Base-by-base conservation (phyloP, 2,797 vertebrate genomes). In the Melopsittacus undulatus region DNA sequence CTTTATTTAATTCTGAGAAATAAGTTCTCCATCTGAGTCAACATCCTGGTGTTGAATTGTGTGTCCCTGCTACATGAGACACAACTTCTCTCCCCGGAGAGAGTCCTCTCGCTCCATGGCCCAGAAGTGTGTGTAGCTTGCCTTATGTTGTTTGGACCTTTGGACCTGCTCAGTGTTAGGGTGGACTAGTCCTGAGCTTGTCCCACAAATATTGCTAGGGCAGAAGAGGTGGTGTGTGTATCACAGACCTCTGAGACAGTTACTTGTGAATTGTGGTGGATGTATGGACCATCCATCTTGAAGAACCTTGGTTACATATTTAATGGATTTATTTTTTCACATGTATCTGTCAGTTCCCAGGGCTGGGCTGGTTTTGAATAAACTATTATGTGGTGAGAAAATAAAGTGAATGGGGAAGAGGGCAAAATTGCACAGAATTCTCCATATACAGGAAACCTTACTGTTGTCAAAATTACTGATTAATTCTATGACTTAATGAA, bases 131-230 rank as follows among this genome's bases (percentile, higher is more conserved):
- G 27, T 7, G 29, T 7, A 36, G 38, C 34, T 68, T 63, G 17
- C 15, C 61, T 40, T 68, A 11, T 52, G 12, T 5, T 36, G 9
- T 32, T 38, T 29, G 34, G 18, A 43, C 19, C 48, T 32, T 38
- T 29, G 34, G 18, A 43, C 19, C 48, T 52, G 8, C 9, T 36
- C 21, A 30, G 2, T 0, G 0, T 24, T 38, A 9, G 4, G 14
- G 14, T 40, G 38, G 23, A 34, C 18, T 26, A 42, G 36, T 34
- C 32, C 52, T 23, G 17, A 46, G 32, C 38, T 45, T 42, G 13
- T 38, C 19, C 19, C 18, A 10, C 29, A 57, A 27, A 27, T 48
- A 48, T 2, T 85, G 21, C 46, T 73, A 13, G 36, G n/a, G 29
- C 29, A 63, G 36, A 40, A 36, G 81, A 79, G 21, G 5, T 40